Percentiles rank a stretch among this genome's conserved stretches.
phyloP scores from a whole-genome alignment of 2,113 vertebrate species.

The Gambusia holbrooki region DNA sequence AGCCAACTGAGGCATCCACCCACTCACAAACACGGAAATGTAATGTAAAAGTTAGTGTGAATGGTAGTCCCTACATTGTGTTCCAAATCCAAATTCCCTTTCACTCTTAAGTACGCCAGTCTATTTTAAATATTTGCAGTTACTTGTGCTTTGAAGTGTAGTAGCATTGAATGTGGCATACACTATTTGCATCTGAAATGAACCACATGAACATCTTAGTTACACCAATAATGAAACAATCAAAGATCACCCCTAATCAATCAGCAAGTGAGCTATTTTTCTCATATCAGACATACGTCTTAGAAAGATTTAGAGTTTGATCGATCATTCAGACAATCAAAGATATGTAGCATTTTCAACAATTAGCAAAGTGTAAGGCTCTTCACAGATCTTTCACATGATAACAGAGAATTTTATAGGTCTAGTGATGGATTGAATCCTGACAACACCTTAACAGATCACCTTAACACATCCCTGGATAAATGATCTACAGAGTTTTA shows the following conservation, averaged over 20 bases:
- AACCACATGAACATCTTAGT: conserved; percentile 11
- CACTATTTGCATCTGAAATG: conserved; percentile 20
- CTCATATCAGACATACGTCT: conserved; percentile 36
- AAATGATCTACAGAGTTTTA: conserved; percentile 37
- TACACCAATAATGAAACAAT: not conserved
- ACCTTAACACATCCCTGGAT: conserved; percentile 39
- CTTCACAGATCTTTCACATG: not conserved
- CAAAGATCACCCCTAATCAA: conserved; percentile 12
- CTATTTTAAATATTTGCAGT: conserved; percentile 55
- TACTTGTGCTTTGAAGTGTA: conserved; percentile 74
- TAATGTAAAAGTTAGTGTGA: conserved; percentile 36
- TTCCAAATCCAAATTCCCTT: conserved; percentile 43
- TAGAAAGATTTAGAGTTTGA: conserved; percentile 4
- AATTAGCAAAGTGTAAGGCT: conserved; percentile 31
- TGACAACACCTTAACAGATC: conserved; percentile 31
- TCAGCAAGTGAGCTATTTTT: conserved; percentile 14
- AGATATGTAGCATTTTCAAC: conserved; percentile 13
- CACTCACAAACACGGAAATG: conserved; percentile 16
- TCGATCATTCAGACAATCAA: conserved; percentile 21
- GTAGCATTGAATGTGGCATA: conserved; percentile 49
- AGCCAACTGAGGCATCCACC: conserved; percentile 28
- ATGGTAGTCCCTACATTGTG: not conserved
- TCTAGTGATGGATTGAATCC: conserved; percentile 20
- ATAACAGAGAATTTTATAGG: conserved; percentile 10
- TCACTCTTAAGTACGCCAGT: conserved; percentile 34